Evolutionary conservation across 2,113 vertebrate genomes (phyloP).

Genomic region (Bufo bufo): DNA sequence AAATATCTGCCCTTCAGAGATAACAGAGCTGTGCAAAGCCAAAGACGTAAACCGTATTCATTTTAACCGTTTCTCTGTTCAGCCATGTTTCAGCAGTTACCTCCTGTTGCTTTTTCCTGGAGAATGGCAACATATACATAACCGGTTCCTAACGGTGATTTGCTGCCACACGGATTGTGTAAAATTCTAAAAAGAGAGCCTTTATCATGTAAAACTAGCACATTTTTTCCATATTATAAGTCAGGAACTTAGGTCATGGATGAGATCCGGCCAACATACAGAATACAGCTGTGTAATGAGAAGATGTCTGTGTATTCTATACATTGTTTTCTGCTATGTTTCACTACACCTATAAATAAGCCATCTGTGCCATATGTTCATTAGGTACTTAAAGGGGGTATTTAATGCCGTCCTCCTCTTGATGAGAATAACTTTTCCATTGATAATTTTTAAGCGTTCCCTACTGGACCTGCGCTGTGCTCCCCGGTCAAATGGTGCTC

Average conservation of each 20-base stretch:
- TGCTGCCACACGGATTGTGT: background rate
- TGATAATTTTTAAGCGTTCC: too few species aligned
- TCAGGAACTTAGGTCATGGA: background rate
- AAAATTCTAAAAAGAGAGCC: too few species aligned
- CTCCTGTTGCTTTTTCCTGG: background rate
- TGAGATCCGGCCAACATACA: background rate
- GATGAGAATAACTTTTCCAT: too few species aligned
- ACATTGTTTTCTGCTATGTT: background rate
- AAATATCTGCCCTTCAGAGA: slow-evolving; percentile 33
- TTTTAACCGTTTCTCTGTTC: background rate
- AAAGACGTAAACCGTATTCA: background rate
- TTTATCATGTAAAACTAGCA: too few species aligned
- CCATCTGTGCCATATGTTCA: background rate
- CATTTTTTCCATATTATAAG: too few species aligned
- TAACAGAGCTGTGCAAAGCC: background rate
- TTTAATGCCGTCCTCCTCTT: too few species aligned
- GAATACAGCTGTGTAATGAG: background rate
- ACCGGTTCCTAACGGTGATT: background rate
- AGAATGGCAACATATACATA: background rate
- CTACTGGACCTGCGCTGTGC: too few species aligned
- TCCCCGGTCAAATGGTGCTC: too few species aligned
- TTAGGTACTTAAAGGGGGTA: too few species aligned
- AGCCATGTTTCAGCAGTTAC: background rate
- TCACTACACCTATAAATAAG: background rate
- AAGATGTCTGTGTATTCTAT: background rate